A percentile compares a stretch with the other conserved stretches of the same genome.
Conservation (phyloP, 2,797 vertebrate genomes). For the Tympanoctomys barrerae region DNA sequence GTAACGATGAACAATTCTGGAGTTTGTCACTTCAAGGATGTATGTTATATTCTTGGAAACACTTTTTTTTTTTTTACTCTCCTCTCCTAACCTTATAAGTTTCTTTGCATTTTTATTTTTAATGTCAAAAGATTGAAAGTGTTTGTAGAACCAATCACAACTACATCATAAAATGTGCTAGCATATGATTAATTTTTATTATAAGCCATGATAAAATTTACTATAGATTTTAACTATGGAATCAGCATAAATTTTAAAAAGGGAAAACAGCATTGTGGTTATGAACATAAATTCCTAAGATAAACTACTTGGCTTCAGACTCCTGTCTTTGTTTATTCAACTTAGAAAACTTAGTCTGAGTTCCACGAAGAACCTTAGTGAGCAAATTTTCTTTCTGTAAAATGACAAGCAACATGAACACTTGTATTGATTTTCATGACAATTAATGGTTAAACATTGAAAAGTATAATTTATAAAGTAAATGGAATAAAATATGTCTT, state of each 20-base stretch:
- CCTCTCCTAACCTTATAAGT: background rate
- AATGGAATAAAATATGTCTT: background rate
- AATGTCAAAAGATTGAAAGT: conserved; percentile 1
- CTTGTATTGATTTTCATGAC: background rate
- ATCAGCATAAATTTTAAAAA: background rate
- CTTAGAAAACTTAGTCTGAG: background rate
- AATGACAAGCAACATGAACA: background rate
- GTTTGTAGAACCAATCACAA: background rate
- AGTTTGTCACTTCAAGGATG: background rate
- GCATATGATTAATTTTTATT: background rate
- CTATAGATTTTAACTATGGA: conserved; percentile 6
- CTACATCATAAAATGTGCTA: background rate
- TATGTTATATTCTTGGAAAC: background rate
- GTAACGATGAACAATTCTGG: background rate
- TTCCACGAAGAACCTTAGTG: background rate
- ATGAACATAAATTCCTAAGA: background rate
- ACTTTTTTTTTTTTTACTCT: conserved; percentile 54
- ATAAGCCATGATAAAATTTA: background rate
- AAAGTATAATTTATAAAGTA: background rate
- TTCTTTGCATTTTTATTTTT: background rate
- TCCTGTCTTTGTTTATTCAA: background rate
- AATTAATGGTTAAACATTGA: background rate
- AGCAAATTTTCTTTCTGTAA: background rate
- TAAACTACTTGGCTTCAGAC: background rate
- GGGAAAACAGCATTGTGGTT: background rate